These are phyloP conservation scores for Cyclura pinguis DNA, from an alignment of 2,797 vertebrate genomes.

Conservation along the genomic window DNA sequence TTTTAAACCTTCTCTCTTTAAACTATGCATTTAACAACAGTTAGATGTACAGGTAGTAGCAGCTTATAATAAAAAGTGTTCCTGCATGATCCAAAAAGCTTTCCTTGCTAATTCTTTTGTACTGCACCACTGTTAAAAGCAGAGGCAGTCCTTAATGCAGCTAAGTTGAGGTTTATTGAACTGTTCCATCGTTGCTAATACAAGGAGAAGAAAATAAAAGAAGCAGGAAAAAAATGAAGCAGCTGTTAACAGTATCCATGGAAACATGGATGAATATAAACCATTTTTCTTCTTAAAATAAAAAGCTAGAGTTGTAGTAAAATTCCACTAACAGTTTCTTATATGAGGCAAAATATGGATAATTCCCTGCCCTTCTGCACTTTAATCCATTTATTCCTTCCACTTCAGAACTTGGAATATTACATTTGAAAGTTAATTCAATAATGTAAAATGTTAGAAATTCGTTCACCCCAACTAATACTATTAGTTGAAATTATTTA, in stretches of 20 bases:
- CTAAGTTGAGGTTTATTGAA: background rate
- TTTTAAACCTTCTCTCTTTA: background rate
- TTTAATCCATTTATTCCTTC: background rate
- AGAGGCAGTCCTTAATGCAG: background rate
- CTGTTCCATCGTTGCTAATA: background rate
- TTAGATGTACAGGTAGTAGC: background rate
- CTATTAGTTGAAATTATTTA: background rate
- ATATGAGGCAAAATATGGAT: background rate
- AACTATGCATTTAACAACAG: background rate
- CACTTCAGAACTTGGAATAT: too few relatives aligned
- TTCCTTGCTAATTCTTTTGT: background rate
- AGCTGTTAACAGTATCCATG: constrained; percentile 58
- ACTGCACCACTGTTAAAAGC: background rate
- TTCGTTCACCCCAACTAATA: background rate
- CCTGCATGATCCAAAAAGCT: background rate
- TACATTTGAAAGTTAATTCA: too few relatives aligned
- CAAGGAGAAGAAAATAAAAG: background rate
- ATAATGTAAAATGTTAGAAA: background rate
- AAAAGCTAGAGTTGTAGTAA: background rate
- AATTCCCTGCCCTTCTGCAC: background rate
- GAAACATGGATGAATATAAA: constrained; percentile 43
- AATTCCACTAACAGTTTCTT: background rate
- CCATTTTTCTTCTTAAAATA: background rate
- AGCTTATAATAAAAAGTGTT: background rate
- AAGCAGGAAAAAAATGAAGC: background rate